A percentile compares a stretch with the other conserved stretches of the same genome.
Conservation (phyloP, 1,140 invertebrate species). For the Brachionus paranguensis region DNA sequence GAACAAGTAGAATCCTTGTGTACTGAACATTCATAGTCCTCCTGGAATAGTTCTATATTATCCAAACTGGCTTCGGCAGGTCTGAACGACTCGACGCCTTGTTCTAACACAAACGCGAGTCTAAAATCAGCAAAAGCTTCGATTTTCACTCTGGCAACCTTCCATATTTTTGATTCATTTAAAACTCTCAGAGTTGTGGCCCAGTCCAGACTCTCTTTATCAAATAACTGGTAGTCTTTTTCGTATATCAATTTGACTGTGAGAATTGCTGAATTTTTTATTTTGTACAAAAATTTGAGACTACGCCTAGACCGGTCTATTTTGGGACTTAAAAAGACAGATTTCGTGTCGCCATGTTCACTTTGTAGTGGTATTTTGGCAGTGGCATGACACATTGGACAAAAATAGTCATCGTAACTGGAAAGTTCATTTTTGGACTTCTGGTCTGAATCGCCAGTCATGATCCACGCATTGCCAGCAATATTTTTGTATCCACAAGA, state of each 20-base stretch:
- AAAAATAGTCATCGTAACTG: slow-evolving; percentile 3
- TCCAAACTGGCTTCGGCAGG: slow-evolving; percentile 27
- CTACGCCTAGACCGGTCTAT: not conserved
- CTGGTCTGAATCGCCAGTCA: not conserved
- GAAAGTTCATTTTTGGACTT: not conserved
- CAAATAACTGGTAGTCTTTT: slow-evolving; percentile 14
- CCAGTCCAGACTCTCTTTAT: not conserved
- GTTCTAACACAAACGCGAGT: slow-evolving; percentile 8
- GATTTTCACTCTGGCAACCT: not conserved
- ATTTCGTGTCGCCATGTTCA: not conserved
- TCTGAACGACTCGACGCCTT: not conserved
- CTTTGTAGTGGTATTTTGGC: not conserved
- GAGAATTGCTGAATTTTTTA: not conserved
- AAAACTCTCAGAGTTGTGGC: not conserved
- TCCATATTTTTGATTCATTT: not conserved
- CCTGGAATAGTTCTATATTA: slow-evolving; percentile 32
- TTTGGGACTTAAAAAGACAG: slow-evolving; percentile 17
- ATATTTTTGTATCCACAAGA: slow-evolving; percentile 18
- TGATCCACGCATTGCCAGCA: not conserved
- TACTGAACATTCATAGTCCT: slow-evolving; percentile 25
- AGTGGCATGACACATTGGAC: not conserved
- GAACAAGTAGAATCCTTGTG: not conserved
- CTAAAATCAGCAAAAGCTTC: not conserved
- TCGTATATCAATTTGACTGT: not conserved
- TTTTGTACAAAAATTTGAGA: slow-evolving; percentile 11